Percentiles rank a stretch among this genome's conserved stretches.
phyloP scores from a whole-genome alignment of 2,113 vertebrate species.

The Aphelocoma coerulescens region DNA sequence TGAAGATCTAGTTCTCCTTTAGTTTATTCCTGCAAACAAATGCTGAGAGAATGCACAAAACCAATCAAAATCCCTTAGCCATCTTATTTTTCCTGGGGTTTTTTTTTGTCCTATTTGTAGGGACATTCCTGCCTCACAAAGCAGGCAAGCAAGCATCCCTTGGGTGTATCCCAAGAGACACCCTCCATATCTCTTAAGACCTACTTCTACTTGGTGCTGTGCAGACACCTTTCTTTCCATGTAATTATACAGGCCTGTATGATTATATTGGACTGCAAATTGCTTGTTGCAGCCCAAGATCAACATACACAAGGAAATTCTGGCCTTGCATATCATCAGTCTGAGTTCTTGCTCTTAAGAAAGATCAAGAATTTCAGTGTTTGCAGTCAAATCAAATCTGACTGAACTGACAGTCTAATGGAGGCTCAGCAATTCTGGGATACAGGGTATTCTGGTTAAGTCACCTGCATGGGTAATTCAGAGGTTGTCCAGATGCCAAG shows the following conservation, averaged over 20 bases:
- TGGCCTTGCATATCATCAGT: not conserved
- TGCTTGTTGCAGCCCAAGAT: not conserved
- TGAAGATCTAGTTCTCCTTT: not conserved
- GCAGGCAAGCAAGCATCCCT: not conserved
- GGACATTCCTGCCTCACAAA: not conserved
- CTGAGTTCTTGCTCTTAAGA: not conserved
- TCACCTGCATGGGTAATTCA: constrained; percentile 17
- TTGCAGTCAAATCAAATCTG: not conserved
- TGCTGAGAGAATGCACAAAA: not conserved
- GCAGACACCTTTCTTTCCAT: not conserved
- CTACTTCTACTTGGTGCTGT: not conserved
- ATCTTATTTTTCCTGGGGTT: not conserved
- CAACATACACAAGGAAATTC: not conserved
- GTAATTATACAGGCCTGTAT: not conserved
- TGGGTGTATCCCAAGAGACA: not conserved
- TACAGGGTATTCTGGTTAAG: not conserved
- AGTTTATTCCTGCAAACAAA: not conserved
- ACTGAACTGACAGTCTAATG: not conserved
- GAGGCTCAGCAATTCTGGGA: not conserved
- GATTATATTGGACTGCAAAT: not conserved
- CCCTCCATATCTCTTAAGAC: not conserved
- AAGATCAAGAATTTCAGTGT: not conserved
- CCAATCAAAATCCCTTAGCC: not conserved
- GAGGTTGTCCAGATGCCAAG: not conserved
- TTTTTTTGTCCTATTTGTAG: not conserved